Evolutionary conservation across 2,888 invertebrate genomes (phyloP).

Genomic region (Meloe dianella): DNA sequence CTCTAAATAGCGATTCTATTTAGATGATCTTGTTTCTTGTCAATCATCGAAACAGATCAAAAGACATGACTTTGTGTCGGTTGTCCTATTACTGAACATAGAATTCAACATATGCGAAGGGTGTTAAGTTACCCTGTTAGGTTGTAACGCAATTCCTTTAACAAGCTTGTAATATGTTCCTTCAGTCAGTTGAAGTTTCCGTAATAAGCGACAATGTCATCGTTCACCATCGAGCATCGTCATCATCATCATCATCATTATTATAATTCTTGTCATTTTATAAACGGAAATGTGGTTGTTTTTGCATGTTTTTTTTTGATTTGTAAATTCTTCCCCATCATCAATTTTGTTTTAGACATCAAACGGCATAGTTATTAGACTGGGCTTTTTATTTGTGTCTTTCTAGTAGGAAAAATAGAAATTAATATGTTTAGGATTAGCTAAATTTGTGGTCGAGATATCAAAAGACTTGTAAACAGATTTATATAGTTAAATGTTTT

Average conservation of each 20-base stretch:
- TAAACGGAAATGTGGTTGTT: neutral
- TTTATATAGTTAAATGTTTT: constrained; percentile 34
- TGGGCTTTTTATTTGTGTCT: neutral
- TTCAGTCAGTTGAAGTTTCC: neutral
- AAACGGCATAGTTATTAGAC: constrained; percentile 12
- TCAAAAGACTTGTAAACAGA: constrained; percentile 36
- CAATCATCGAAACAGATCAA: constrained; percentile 25
- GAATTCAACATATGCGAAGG: constrained; percentile 19
- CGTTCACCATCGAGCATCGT: constrained; percentile 1
- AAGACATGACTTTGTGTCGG: constrained; percentile 14
- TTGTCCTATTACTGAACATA: constrained; percentile 16
- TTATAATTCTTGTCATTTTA: constrained; percentile 2
- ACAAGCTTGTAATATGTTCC: constrained; percentile 19
- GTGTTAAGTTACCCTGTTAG: constrained; percentile 13
- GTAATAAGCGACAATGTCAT: constrained; percentile 16
- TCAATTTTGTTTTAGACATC: constrained; percentile 16
- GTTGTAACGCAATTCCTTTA: constrained; percentile 13
- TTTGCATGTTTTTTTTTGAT: constrained; percentile 12
- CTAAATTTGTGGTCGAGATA: constrained; percentile 12
- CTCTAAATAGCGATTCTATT: constrained; percentile 25
- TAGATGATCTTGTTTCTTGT: constrained; percentile 15
- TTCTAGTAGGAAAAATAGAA: neutral
- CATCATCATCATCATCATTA: constrained; percentile 18
- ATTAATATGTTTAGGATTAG: constrained; percentile 1
- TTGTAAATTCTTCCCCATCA: constrained; percentile 6